phyloP scores from a whole-genome alignment of 2,113 vertebrate species.

The Gymnarchus niloticus region DNA sequence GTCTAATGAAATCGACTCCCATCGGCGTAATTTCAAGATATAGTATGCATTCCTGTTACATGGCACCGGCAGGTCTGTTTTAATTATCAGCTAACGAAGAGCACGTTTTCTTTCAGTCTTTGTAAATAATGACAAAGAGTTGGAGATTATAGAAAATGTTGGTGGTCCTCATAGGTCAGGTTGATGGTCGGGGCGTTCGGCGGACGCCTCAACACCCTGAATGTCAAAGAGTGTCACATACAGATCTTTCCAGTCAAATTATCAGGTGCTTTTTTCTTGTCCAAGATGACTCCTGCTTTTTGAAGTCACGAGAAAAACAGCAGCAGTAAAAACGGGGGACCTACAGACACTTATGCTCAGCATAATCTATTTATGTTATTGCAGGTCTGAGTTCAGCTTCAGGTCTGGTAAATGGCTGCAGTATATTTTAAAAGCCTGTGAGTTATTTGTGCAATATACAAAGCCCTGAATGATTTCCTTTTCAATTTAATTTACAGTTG shows the following conservation, averaged over 20 bases:
- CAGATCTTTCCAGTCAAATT: conserved; percentile 25
- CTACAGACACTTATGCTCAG: conserved; percentile 38
- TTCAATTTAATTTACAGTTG: conserved; percentile 53
- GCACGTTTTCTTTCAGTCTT: not conserved
- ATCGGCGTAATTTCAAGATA: not conserved
- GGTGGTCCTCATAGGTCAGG: too few species aligned
- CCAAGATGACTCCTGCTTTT: conserved; percentile 23
- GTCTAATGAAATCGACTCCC: not conserved
- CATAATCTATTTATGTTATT: conserved; percentile 52
- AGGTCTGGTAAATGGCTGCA: conserved; percentile 48
- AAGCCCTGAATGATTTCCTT: conserved; percentile 57
- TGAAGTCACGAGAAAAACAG: conserved; percentile 30
- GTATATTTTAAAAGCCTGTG: conserved; percentile 55
- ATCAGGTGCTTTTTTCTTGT: not conserved
- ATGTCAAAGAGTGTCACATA: conserved; percentile 29
- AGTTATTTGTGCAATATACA: conserved; percentile 60
- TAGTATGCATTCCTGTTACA: conserved; percentile 11
- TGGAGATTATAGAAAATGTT: too few species aligned
- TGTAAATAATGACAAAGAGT: conserved; percentile 25
- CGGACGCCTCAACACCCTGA: too few species aligned
- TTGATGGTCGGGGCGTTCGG: too few species aligned
- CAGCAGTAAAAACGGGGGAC: conserved; percentile 24
- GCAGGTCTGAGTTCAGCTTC: conserved; percentile 54
- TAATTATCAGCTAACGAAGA: conserved; percentile 7
- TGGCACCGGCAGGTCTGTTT: not conserved